Conservation (phyloP, 2,797 vertebrate species). For the Hephaestus fuliginosus region DNA sequence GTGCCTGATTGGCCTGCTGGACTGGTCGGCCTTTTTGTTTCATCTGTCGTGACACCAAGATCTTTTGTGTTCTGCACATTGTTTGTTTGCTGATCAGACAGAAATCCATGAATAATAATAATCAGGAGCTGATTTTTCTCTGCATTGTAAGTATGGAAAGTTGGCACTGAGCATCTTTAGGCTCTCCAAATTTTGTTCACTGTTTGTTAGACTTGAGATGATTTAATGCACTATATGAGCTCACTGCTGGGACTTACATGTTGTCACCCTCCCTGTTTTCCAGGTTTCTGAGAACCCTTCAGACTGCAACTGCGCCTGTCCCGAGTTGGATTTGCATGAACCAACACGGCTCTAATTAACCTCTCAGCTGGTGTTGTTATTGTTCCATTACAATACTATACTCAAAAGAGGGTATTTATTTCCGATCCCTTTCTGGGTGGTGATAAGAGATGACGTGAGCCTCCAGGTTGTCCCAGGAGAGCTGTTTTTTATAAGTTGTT, state of each 20-base stretch:
- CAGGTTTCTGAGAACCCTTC: conserved; percentile 14
- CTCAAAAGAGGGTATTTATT: neutral
- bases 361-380: conserved; percentile 44
- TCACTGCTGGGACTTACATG: neutral
- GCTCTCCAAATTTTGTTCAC: neutral
- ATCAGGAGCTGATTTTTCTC: neutral
- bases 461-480: neutral
- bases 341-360: conserved; percentile 41
- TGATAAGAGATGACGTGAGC: neutral
- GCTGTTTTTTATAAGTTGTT: neutral
- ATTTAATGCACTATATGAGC: neutral
- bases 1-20: neutral
- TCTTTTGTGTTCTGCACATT: neutral
- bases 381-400: conserved; percentile 1
- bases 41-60: conserved; percentile 6
- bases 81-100: conserved; percentile 2
- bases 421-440: neutral
- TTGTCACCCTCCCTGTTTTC: conserved; percentile 1
- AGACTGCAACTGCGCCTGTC: neutral
- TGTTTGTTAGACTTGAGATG: neutral
- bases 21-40: neutral
- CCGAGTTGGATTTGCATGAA: conserved; percentile 32
- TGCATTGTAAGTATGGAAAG: neutral
- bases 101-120: neutral
- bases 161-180: neutral